Conservation (phyloP, 37 sponge, comb jelly and placozoan genomes). For the Halichondria panicea region DNA sequence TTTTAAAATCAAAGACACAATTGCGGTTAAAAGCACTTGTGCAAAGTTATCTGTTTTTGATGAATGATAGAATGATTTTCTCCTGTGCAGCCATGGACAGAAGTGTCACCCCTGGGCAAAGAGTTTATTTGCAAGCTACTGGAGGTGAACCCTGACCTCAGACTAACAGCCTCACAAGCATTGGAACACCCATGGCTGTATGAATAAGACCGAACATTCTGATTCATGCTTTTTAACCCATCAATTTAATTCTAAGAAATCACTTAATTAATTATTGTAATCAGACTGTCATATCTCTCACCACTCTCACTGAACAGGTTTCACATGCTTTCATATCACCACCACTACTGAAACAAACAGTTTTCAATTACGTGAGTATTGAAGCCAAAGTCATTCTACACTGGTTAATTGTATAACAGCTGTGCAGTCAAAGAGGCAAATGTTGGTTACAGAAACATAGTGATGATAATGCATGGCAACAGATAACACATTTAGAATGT, state of each 20-base stretch:
- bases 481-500: neutral
- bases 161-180: constrained; percentile 28
- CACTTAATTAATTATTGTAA: too few relatives aligned
- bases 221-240: too few relatives aligned
- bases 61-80: neutral
- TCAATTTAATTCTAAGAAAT: too few relatives aligned
- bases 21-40: neutral
- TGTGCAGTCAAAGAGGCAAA: neutral
- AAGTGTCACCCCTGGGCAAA: neutral
- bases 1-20: neutral
- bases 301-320: too few relatives aligned
- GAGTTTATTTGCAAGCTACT: constrained; percentile 46
- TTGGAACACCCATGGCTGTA: constrained; percentile 37
- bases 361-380: too few relatives aligned
- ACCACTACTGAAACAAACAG: too few relatives aligned
- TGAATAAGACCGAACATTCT: too few relatives aligned
- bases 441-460: neutral
- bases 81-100: neutral
- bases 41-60: neutral
- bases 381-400: too few relatives aligned
- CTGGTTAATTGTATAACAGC: too few relatives aligned
- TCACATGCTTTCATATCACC: too few relatives aligned
- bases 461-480: neutral
- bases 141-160: constrained; percentile 5
- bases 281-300: too few relatives aligned